phyloP scores from a whole-genome alignment of 2,797 vertebrate genomes.

The Poecilia picta region DNA sequence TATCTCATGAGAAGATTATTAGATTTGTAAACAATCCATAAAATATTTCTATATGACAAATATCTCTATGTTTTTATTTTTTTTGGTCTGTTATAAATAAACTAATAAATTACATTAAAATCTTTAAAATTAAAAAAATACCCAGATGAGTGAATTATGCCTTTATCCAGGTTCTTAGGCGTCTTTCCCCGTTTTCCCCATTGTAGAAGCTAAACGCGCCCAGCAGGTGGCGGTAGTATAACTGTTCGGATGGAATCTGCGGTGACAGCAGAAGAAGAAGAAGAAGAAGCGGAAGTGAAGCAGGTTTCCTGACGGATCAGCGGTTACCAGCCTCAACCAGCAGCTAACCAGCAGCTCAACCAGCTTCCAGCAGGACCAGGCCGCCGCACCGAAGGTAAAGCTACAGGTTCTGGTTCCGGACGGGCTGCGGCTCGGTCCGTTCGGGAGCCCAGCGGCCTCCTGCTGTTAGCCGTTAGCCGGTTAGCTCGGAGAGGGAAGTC shows the following conservation, averaged over 20 bases:
- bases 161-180: neutral
- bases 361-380: slow-evolving; percentile 17
- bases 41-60: too few species aligned
- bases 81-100: neutral
- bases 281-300: slow-evolving; percentile 59
- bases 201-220: neutral
- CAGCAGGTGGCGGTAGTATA: slow-evolving; percentile 22
- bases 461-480: slow-evolving; percentile 30
- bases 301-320: slow-evolving; percentile 50
- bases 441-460: slow-evolving; percentile 6
- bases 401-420: fast-evolving
- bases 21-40: too few species aligned
- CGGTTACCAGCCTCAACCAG: slow-evolving; percentile 34
- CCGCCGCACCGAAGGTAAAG: slow-evolving; percentile 46
- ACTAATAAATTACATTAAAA: neutral
- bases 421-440: neutral
- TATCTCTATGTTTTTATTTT: too few species aligned
- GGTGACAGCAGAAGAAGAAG: neutral
- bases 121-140: neutral
- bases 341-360: slow-evolving; percentile 6
- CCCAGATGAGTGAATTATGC: neutral
- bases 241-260: neutral
- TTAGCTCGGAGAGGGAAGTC: slow-evolving; percentile 16
- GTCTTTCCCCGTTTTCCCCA: neutral
- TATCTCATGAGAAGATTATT: too few species aligned